Conservation (phyloP, 2,797 vertebrate genomes). For the Prionace glauca region DNA sequence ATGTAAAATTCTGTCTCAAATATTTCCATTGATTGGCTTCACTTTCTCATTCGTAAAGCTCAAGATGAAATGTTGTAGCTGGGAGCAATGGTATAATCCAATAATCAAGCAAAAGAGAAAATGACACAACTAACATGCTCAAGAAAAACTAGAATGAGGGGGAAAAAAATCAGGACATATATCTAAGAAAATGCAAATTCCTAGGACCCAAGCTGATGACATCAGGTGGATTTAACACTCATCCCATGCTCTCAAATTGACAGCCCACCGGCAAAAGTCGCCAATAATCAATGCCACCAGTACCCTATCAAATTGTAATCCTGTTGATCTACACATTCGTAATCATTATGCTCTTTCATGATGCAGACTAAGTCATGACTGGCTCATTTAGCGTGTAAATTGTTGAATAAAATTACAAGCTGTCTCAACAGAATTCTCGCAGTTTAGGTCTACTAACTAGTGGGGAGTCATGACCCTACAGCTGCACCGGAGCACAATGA, state of each 20-base stretch:
- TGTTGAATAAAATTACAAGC: conserved; percentile 20
- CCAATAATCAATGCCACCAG: neutral
- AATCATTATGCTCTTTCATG: neutral
- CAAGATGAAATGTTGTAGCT: neutral
- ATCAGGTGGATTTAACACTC: neutral
- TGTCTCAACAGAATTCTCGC: neutral
- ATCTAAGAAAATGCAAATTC: neutral
- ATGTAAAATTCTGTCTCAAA: neutral
- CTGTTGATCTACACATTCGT: neutral
- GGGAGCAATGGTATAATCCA: neutral
- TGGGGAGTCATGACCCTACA: neutral
- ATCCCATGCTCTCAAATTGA: neutral
- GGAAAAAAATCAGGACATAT: neutral
- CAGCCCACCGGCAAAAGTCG: neutral
- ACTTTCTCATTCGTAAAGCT: neutral
- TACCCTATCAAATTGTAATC: neutral
- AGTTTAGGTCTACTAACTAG: conserved; percentile 6
- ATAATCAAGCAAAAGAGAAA: neutral
- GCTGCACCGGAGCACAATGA: neutral
- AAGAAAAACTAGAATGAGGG: neutral
- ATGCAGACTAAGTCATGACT: neutral
- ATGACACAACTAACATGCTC: neutral
- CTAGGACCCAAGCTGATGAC: neutral
- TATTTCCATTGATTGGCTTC: neutral
- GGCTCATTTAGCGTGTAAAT: neutral